These are phyloP conservation scores for Herpetotheres cachinnans DNA, from an alignment of 2,113 vertebrate species.

Conservation along the genomic window DNA sequence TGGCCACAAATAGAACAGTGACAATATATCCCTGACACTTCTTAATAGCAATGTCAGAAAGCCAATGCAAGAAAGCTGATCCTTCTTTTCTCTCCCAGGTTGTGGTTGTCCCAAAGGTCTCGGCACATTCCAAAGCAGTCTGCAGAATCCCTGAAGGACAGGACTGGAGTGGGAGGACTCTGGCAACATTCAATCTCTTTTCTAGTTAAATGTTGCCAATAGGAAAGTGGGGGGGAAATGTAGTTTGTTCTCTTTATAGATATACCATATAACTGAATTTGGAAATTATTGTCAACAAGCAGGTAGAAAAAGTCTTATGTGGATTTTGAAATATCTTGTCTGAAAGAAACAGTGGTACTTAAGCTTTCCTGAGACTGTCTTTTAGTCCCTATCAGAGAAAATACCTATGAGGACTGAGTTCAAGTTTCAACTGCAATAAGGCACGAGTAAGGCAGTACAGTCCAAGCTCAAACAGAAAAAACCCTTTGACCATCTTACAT, in stretches of 20 bases:
- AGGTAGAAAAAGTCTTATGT: neutral
- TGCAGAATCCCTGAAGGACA: neutral
- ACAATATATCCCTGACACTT: neutral
- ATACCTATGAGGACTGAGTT: neutral
- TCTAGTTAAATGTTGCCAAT: neutral
- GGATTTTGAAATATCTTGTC: neutral
- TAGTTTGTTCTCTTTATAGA: neutral
- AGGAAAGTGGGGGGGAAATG: fast-evolving
- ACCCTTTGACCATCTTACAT: neutral
- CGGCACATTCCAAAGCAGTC: neutral
- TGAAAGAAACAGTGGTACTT: neutral
- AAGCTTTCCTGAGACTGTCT: neutral
- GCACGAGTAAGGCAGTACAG: neutral
- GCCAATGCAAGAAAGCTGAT: neutral
- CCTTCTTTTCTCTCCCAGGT: neutral
- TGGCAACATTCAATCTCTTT: neutral
- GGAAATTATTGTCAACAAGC: neutral
- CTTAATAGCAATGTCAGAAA: neutral
- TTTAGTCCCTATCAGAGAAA: neutral
- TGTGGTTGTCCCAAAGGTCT: neutral
- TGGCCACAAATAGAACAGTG: neutral
- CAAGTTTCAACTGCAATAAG: neutral
- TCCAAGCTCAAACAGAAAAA: neutral
- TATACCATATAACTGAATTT: neutral
- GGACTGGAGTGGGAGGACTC: neutral